A percentile compares a stretch with the other conserved stretches of the same genome.
Evolutionary conservation across 2,888 invertebrate genomes (phyloP).

Genomic region (Scaptomyza flava): DNA sequence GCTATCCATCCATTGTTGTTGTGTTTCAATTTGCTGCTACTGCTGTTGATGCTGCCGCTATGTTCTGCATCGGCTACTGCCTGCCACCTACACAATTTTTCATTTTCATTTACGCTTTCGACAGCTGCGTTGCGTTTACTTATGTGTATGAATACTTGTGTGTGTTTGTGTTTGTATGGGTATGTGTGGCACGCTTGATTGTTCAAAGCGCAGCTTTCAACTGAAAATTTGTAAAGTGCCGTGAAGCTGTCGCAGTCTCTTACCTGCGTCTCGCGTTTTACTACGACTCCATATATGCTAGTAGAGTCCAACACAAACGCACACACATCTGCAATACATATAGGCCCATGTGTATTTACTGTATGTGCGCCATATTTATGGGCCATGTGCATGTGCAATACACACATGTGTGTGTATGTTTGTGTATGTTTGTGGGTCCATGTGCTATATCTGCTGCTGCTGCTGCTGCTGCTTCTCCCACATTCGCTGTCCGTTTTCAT

Average conservation of each 20-base stretch:
- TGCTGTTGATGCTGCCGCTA: conserved; percentile 10
- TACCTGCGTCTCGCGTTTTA: conserved; percentile 67
- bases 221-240: conserved; percentile 72
- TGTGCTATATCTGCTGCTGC: conserved; percentile 26
- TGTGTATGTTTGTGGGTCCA: conserved; percentile 27
- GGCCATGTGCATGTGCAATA: conserved; percentile 53
- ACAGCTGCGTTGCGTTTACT: conserved; percentile 55
- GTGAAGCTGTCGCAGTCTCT: conserved; percentile 43
- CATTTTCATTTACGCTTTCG: conserved; percentile 71
- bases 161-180: conserved; percentile 17
- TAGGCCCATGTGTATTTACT: conserved; percentile 39
- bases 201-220: conserved; percentile 74
- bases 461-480: conserved; percentile 14
- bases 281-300: conserved; percentile 49
- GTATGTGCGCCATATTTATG: conserved; percentile 71
- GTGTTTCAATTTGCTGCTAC: conserved; percentile 44
- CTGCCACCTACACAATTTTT: conserved; percentile 51
- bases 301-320: background rate
- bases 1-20: conserved; percentile 30
- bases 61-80: conserved; percentile 15
- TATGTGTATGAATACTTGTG: conserved; percentile 3
- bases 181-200: conserved; percentile 64
- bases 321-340: conserved; percentile 28
- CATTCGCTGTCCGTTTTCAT: conserved; percentile 66
- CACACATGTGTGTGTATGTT: conserved; percentile 17